Evolutionary conservation across 2,888 invertebrate genomes (phyloP), one percentile per base, ranked within the genome.

Genomic region (Xestoiulus laeticollis): DNA sequence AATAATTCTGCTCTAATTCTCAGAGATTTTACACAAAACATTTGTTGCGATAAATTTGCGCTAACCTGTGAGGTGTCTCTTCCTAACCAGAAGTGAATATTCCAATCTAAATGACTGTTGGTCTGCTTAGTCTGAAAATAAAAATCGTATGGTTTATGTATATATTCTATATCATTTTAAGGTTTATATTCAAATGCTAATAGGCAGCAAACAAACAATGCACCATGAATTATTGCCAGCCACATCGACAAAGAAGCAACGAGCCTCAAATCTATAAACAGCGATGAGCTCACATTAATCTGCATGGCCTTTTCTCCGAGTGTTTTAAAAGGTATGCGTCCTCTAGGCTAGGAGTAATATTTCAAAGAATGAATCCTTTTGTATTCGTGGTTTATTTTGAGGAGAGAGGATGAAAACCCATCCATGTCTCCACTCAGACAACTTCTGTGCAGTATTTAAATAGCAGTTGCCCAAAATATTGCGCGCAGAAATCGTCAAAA

Each of bases 21-120:
- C n/a, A n/a, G n/a, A n/a, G 26, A 30, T 30, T 30, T 26, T 6
- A 26, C 87, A 86, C n/a, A 33, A 85, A 26, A 6, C 22, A 30
- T 26, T 5, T 78, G 78, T 30, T 1, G 30, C 12, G 78, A 22
- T 78, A 78, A 78, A 8, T 26, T 78, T 14, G 10, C 10, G 87
- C 90, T 91, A 91, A 94, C 94, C 92, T 95, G 95, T 0, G 95
- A 94, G 0, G 96, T 96, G 90, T 96, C 94, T 82, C 94, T 94
- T 53, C 97, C 97, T 82, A 97, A 93, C 97, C 97, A 97, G 92
- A 96, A 97, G 92, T 97, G 96, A 86, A 97, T 94, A 91, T 97
- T 96, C 95, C 96, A 97, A 87, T 91, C 91, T 22, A 92, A 90
- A 16, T 90, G 88, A 33, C 88, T 85, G 26, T 93, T 90, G 94